phyloP scores from a whole-genome alignment of 2,113 vertebrate species.

The Athene cunicularia region DNA sequence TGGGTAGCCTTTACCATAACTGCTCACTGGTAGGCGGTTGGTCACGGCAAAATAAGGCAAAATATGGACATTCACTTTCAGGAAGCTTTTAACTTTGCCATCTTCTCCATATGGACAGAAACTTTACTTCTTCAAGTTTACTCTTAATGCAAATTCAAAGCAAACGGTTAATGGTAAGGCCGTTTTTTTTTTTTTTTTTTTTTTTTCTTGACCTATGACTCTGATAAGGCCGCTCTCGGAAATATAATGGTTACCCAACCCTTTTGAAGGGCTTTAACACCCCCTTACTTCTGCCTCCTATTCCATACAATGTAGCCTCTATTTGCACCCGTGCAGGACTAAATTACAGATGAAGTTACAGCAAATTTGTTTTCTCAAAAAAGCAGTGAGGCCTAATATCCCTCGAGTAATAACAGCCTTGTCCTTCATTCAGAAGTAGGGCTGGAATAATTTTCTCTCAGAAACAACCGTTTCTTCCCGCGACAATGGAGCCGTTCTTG shows the following conservation, averaged over 20 bases:
- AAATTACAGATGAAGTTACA: slow-evolving; percentile 99
- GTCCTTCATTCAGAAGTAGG: slow-evolving; percentile 87
- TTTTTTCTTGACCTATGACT: slow-evolving; percentile 79
- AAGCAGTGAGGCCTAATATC: slow-evolving; percentile 91
- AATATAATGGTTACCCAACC: slow-evolving; percentile 89
- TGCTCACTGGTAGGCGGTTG: neutral
- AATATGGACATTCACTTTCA: neutral
- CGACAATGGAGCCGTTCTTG: slow-evolving; percentile 89
- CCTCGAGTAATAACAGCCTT: slow-evolving; percentile 89
- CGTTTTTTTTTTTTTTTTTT: slow-evolving; percentile 79
- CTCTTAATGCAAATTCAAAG: slow-evolving; percentile 84
- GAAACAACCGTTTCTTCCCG: slow-evolving; percentile 83
- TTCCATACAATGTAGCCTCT: slow-evolving; percentile 89
- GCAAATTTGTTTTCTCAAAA: slow-evolving; percentile 99
- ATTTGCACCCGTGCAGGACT: slow-evolving; percentile 89
- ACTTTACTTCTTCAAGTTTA: neutral
- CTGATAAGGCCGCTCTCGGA: slow-evolving; percentile 84
- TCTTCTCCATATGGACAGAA: slow-evolving; percentile 4
- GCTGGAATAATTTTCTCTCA: slow-evolving; percentile 82
- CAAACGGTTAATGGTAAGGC: slow-evolving; percentile 83
- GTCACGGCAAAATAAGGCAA: neutral
- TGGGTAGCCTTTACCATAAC: neutral
- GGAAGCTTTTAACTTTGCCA: slow-evolving; percentile 4
- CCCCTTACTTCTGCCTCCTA: slow-evolving; percentile 80
- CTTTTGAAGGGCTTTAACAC: slow-evolving; percentile 86